Evolutionary conservation across 1,140 invertebrate genomes (phyloP), one percentile per base, ranked within the genome.

Genomic region (Caerostris darwini): DNA sequence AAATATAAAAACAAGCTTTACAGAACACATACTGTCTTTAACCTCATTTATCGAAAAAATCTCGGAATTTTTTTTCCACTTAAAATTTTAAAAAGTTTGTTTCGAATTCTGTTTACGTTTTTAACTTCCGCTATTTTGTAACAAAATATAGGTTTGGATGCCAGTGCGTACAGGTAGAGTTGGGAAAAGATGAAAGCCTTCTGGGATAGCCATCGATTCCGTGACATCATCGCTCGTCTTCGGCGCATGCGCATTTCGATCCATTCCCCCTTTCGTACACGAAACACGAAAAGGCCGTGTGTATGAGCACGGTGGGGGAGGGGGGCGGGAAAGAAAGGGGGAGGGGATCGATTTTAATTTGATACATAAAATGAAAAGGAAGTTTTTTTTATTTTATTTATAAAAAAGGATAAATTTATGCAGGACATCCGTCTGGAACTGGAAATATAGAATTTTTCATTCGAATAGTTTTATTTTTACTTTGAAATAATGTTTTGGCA

Each of bases 111-210:
- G 82, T 83, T 83, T 83, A 83, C 54, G 82, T 83, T 58, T 10
- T 90, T 54, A 56, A 59, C 67, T 19, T 77, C 56, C 71, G 89
- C 57, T 59, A 81, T 81, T 81, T 81, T 81, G 89, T 91, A 91
- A 91, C 71, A 53, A 59, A 81, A 91, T 91, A 91, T 81, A 69
- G 71, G 71, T 91, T 91, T 56, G 53, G 71, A 91, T 91, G 89
- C 89, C 69, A 91, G 34, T 34, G 34, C 61, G 89, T 91, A 91
- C 89, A 91, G 89, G 89, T 91, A 91, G 89, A 91, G 89, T 69
- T 87, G 85, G 34, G 34, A 71, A 57, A 90, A 19, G 64, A 90
- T 61, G 34, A 50, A 59, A 69, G n/a, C 8, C 34, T 91, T 17
- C 71, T 53, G 89, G 89, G 56, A 71, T 56, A 59, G 71, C 89